Conservation (phyloP, 2,888 invertebrate genomes). For the Euclidia mi region DNA sequence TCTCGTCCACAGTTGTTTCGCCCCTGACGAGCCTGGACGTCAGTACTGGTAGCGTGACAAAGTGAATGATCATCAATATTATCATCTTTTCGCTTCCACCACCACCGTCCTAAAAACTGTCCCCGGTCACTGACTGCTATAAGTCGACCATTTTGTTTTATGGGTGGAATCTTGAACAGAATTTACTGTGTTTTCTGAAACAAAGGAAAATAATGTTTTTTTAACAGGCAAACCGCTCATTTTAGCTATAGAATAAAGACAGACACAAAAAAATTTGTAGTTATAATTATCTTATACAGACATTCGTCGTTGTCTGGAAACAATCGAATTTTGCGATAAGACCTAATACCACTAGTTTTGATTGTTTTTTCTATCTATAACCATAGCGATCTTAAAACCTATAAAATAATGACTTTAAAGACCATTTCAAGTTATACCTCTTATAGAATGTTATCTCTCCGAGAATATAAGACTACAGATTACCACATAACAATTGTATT, state of each 20-base stretch:
- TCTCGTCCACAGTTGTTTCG: constrained; percentile 87
- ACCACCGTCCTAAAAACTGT: constrained; percentile 76
- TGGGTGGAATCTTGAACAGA: constrained; percentile 62
- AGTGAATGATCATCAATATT: constrained; percentile 81
- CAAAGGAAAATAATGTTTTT: constrained; percentile 53
- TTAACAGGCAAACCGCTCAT: not conserved
- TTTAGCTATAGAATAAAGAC: not conserved
- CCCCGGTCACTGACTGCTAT: constrained; percentile 77
- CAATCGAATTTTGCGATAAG: no score
- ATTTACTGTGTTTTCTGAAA: constrained; percentile 84
- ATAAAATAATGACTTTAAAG: no score
- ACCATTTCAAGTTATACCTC: no score
- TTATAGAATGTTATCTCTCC: no score
- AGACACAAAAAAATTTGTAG: no score
- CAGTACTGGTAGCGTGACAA: constrained; percentile 87
- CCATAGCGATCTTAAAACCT: no score
- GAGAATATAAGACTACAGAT: not conserved
- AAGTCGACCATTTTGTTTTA: constrained; percentile 82
- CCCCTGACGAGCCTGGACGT: constrained; percentile 83
- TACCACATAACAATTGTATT: not conserved
- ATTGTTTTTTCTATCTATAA: no score
- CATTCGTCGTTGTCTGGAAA: no score
- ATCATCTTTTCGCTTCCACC: constrained; percentile 84
- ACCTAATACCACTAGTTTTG: no score
- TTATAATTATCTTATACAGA: no score